Conservation (phyloP, 1,140 invertebrate genomes). For the Galleria mellonella region DNA sequence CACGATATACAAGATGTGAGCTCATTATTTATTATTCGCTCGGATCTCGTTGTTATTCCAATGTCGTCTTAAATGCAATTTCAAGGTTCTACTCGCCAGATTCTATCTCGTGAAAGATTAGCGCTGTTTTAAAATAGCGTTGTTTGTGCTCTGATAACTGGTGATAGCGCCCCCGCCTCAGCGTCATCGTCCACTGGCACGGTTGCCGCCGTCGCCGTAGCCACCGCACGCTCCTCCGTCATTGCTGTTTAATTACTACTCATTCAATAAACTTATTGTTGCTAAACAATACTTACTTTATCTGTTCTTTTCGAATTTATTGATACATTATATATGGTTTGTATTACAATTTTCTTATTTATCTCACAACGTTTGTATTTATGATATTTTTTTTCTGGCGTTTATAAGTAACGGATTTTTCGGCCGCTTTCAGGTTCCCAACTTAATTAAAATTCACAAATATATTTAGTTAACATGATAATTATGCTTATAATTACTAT, state of each 20-base stretch:
- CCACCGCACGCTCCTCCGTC: too few species aligned
- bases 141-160: slow-evolving; percentile 34
- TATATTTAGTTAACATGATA: too few species aligned
- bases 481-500: too few species aligned
- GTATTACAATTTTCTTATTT: too few species aligned
- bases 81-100: slow-evolving; percentile 28
- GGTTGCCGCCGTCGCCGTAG: too few species aligned
- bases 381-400: too few species aligned
- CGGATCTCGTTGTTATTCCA: slow-evolving; percentile 42
- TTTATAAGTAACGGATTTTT: too few species aligned
- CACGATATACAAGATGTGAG: slow-evolving; percentile 15
- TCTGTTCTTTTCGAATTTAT: too few species aligned
- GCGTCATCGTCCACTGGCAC: neutral
- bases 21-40: slow-evolving; percentile 39
- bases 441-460: too few species aligned
- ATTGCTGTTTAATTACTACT: neutral
- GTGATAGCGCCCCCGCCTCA: slow-evolving; percentile 6
- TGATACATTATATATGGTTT: too few species aligned
- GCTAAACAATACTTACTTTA: neutral
- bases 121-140: slow-evolving; percentile 26
- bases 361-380: too few species aligned
- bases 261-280: slow-evolving; percentile 14
- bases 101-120: slow-evolving; percentile 26
- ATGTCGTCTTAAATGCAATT: slow-evolving; percentile 44
- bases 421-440: too few species aligned